Evolutionary conservation across 2,797 vertebrate species (phyloP).

Genomic region (Phyllotis vaccarum): DNA sequence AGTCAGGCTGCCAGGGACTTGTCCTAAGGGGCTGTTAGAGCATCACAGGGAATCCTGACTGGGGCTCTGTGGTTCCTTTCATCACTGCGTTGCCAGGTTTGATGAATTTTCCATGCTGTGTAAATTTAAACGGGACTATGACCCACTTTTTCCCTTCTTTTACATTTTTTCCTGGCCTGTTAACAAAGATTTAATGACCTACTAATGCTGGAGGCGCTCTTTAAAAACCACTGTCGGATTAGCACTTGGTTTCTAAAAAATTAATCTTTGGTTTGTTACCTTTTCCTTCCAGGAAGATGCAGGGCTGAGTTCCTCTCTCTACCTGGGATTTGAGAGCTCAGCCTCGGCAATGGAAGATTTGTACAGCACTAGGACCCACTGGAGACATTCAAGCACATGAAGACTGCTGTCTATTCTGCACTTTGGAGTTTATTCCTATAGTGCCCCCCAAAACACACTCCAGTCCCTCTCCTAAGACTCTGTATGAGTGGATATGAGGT

Average conservation of each 20-base stretch:
- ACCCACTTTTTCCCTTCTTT: constrained; percentile 56
- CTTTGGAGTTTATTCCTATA: background rate
- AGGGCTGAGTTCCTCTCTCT: background rate
- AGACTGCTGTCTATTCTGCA: background rate
- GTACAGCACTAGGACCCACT: background rate
- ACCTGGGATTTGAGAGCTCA: background rate
- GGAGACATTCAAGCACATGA: background rate
- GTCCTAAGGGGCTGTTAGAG: background rate
- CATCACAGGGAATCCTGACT: background rate
- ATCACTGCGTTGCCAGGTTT: background rate
- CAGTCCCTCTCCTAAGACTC: accelerated
- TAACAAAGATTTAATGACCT: constrained; percentile 78
- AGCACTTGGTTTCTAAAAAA: constrained; percentile 69
- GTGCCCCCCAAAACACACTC: background rate
- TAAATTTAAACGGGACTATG: constrained; percentile 64
- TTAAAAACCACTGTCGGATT: constrained; percentile 76
- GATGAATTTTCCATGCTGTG: constrained; percentile 65
- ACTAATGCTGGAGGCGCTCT: constrained; percentile 72
- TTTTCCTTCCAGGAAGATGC: background rate
- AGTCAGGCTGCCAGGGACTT: background rate
- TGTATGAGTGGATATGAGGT: background rate
- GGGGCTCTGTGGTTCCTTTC: background rate
- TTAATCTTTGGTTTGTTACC: constrained; percentile 66
- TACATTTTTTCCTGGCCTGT: constrained; percentile 75
- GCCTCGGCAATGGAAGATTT: background rate